phyloP scores from a whole-genome alignment of 2,888 invertebrate genomes.

The Drosophila affinis region DNA sequence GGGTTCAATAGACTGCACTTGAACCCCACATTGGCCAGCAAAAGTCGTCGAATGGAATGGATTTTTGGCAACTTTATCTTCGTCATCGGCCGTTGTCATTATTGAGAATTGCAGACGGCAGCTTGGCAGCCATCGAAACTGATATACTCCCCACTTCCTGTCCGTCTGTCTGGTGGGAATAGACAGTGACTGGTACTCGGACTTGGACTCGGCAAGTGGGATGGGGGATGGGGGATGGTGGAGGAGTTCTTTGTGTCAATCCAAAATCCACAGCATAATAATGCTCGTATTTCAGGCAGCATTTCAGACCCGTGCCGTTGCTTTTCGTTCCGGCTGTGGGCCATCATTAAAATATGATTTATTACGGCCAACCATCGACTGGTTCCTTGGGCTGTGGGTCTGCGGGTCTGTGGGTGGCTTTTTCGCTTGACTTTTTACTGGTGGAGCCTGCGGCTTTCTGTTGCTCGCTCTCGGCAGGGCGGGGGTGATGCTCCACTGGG shows the following conservation, averaged over 20 bases:
- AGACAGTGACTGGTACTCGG: slow-evolving; percentile 15
- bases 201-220: slow-evolving; percentile 8
- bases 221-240: slow-evolving; percentile 3
- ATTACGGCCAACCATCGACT: slow-evolving; percentile 46
- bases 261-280: slow-evolving; percentile 58
- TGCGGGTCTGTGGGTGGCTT: slow-evolving; percentile 14
- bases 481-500: slow-evolving; percentile 23
- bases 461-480: slow-evolving; percentile 12
- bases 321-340: slow-evolving; percentile 51
- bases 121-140: slow-evolving; percentile 43
- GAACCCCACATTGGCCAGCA: slow-evolving; percentile 44
- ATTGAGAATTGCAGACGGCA: slow-evolving; percentile 30
- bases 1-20: slow-evolving; percentile 72
- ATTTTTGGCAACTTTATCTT: slow-evolving; percentile 39
- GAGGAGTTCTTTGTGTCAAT: slow-evolving; percentile 52
- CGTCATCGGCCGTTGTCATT: slow-evolving; percentile 28
- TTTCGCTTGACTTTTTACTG: slow-evolving; percentile 18
- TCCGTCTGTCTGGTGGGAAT: slow-evolving; percentile 19
- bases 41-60: slow-evolving; percentile 5
- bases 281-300: slow-evolving; percentile 47
- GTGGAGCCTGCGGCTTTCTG: slow-evolving; percentile 21
- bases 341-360: slow-evolving; percentile 80
- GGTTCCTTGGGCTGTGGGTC: slow-evolving; percentile 5
- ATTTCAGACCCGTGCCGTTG: slow-evolving; percentile 6
- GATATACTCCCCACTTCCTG: slow-evolving; percentile 64